Conservation (phyloP, 2,888 invertebrate genomes). For the Galerucella calmariensis region DNA sequence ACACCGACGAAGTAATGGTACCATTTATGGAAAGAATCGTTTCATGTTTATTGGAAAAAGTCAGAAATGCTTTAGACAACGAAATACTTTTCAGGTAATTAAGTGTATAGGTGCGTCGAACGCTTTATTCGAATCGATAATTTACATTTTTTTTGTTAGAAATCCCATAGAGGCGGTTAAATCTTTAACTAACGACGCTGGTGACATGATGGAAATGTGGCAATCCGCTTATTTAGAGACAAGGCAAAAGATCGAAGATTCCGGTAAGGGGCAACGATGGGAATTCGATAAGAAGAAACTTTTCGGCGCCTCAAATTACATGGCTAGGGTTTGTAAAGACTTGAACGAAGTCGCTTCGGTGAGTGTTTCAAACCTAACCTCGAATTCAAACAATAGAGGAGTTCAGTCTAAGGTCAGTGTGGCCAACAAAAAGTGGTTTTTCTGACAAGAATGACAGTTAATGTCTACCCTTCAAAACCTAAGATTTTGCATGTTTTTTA, state of each 20-base stretch:
- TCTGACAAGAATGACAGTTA: too few relatives aligned
- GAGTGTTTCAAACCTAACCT: conserved; percentile 37
- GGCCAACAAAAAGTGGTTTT: too few relatives aligned
- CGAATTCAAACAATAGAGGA: too few relatives aligned
- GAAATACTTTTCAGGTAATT: conserved; percentile 80
- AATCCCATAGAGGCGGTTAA: conserved; percentile 51
- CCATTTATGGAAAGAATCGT: conserved; percentile 85
- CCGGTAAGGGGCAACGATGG: conserved; percentile 89
- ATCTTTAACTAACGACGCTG: conserved; percentile 68
- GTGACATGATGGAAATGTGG: conserved; percentile 79
- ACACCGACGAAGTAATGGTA: conserved; percentile 87
- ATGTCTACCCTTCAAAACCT: too few relatives aligned
- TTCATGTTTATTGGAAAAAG: conserved; percentile 82
- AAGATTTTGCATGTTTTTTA: too few relatives aligned
- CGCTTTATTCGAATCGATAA: background rate
- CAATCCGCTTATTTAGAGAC: conserved; percentile 80
- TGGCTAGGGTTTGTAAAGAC: conserved; percentile 82
- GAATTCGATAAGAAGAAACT: conserved; percentile 87
- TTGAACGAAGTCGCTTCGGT: conserved; percentile 82
- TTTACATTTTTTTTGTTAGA: conserved; percentile 33
- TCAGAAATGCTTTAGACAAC: conserved; percentile 76
- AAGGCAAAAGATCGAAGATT: conserved; percentile 84
- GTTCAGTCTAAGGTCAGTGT: too few relatives aligned
- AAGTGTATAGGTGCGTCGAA: conserved; percentile 5
- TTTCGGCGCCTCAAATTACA: conserved; percentile 88